phyloP scores from a whole-genome alignment of 2,888 invertebrate species.

The Drosophila kambysellisi region DNA sequence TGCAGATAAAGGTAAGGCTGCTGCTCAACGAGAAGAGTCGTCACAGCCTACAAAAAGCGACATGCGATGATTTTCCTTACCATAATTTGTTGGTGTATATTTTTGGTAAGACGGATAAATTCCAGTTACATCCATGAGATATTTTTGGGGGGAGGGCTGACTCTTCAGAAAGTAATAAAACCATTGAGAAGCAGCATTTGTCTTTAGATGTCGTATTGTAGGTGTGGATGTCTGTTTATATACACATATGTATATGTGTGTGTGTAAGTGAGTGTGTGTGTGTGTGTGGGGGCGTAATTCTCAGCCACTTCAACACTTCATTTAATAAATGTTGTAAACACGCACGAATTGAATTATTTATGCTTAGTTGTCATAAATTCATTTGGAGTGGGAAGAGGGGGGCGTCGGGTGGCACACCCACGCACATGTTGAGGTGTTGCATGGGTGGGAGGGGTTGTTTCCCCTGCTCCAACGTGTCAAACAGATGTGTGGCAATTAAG shows the following conservation, averaged over 20 bases:
- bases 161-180: conserved; percentile 7
- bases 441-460: neutral
- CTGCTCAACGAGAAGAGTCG: conserved; percentile 5
- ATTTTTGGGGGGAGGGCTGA: conserved; percentile 30
- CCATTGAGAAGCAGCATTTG: neutral
- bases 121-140: conserved; percentile 20
- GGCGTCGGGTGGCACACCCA: conserved; percentile 9
- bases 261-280: neutral
- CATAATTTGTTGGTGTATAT: conserved; percentile 5
- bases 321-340: conserved; percentile 65
- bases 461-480: neutral
- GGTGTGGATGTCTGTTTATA: neutral
- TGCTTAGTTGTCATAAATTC: conserved; percentile 71
- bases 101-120: conserved; percentile 17
- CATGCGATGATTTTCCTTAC: conserved; percentile 20
- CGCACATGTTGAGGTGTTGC: conserved; percentile 5
- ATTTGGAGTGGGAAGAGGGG: conserved; percentile 34
- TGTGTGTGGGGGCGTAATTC: conserved; percentile 45
- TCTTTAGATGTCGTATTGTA: conserved; percentile 6
- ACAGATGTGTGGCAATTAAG: conserved; percentile 56
- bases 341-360: conserved; percentile 72
- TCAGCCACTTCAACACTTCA: conserved; percentile 61
- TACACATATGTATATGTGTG: neutral
- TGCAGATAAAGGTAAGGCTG: conserved; percentile 38
- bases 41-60: conserved; percentile 19